Conservation (phyloP, 2,888 invertebrate species). For the Drosophila buzzatii region DNA sequence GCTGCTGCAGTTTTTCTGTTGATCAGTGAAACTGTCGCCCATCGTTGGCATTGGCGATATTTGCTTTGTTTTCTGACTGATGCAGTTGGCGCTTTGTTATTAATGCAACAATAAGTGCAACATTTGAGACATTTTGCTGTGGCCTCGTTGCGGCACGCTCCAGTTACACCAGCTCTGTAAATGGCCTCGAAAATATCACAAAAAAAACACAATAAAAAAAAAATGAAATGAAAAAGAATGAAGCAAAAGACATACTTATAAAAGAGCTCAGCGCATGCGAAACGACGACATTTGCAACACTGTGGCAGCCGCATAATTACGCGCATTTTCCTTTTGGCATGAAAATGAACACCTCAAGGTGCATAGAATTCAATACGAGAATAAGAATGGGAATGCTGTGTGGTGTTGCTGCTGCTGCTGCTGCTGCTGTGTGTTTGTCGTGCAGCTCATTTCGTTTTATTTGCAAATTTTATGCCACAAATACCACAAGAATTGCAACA, state of each 20-base stretch:
- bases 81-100: conserved; percentile 31
- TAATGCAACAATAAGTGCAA: conserved; percentile 59
- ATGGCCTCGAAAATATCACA: conserved; percentile 62
- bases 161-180: conserved; percentile 60
- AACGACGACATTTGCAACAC: conserved; percentile 53
- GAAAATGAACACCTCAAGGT: conserved; percentile 81
- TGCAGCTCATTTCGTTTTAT: conserved; percentile 75
- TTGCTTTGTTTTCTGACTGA: conserved; percentile 22
- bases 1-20: conserved; percentile 4
- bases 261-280: conserved; percentile 36
- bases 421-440: conserved; percentile 17
- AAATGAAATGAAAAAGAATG: neutral
- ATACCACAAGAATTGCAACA: conserved; percentile 80
- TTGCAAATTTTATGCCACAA: conserved; percentile 76
- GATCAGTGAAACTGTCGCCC: conserved; percentile 42
- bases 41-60: conserved; percentile 12
- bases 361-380: conserved; percentile 77
- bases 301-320: conserved; percentile 68
- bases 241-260: conserved; percentile 6
- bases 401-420: conserved; percentile 6
- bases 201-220: conserved; percentile 9
- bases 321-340: conserved; percentile 78
- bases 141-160: conserved; percentile 63
- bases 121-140: conserved; percentile 43
- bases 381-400: conserved; percentile 28